Conservation (phyloP, 2,888 invertebrate species). For the Congeria kusceri region DNA sequence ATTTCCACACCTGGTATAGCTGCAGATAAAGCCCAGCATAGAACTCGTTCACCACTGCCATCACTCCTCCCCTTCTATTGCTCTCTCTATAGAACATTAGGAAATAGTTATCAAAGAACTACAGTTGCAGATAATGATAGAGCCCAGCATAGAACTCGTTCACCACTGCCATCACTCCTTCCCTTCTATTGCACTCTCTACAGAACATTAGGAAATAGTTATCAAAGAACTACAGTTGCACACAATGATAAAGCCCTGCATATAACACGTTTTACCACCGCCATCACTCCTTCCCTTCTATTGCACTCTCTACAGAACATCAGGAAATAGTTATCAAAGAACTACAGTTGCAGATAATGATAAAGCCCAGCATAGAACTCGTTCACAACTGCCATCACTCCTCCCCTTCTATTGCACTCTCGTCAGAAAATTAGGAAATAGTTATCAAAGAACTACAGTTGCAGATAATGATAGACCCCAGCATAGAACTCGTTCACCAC, state of each 20-base stretch:
- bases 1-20: slow-evolving; percentile 86
- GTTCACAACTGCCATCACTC: too few relatives aligned
- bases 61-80: slow-evolving; percentile 83
- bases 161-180: slow-evolving; percentile 67
- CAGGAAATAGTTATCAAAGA: background rate
- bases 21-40: slow-evolving; percentile 86
- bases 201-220: too few relatives aligned
- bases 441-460: background rate
- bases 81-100: slow-evolving; percentile 84
- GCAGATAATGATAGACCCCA: too few relatives aligned
- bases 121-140: slow-evolving; percentile 85
- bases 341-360: background rate
- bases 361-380: too few relatives aligned
- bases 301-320: slow-evolving; percentile 85
- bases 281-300: slow-evolving; percentile 83
- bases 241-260: slow-evolving; percentile 85
- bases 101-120: slow-evolving; percentile 53
- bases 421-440: too few relatives aligned
- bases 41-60: slow-evolving; percentile 86
- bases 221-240: too few relatives aligned
- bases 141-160: slow-evolving; percentile 86
- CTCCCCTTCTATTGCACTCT: too few relatives aligned
- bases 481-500: too few relatives aligned
- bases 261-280: slow-evolving; percentile 86
- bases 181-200: too few relatives aligned